Evolutionary conservation across 2,113 vertebrate genomes (phyloP).

Genomic region (Trematocara zebra): DNA sequence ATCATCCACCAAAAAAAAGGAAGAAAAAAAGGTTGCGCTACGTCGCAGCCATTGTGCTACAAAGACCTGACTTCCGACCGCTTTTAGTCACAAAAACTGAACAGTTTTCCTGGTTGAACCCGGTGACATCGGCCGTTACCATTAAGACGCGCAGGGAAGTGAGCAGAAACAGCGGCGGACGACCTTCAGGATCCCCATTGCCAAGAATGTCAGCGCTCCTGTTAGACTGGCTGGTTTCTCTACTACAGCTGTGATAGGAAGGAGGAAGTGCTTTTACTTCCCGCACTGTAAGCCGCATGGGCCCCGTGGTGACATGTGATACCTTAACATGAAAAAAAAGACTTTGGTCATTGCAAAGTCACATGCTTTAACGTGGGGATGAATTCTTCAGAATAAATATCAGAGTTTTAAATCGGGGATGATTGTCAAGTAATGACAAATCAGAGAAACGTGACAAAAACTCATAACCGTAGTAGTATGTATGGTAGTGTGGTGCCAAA

Average conservation of each 20-base stretch:
- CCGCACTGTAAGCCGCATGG: constrained; percentile 48
- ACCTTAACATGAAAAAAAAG: constrained; percentile 21
- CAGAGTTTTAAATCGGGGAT: background rate
- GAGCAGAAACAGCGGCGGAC: background rate
- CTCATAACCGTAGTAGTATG: background rate
- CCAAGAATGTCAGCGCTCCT: background rate
- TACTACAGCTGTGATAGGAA: constrained; percentile 40
- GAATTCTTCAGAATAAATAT: background rate
- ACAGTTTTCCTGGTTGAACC: accelerated
- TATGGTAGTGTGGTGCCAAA: background rate
- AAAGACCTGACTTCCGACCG: background rate
- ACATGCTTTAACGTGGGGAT: background rate
- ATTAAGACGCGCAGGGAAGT: background rate
- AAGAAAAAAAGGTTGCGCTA: constrained; percentile 22
- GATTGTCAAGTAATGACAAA: background rate
- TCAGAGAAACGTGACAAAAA: background rate
- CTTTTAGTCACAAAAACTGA: background rate
- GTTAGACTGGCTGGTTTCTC: background rate
- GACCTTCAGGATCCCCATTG: background rate
- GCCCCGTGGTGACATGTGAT: constrained; percentile 66
- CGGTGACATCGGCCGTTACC: background rate
- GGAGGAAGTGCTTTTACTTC: constrained; percentile 75
- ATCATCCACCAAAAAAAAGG: background rate
- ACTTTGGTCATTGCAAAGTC: background rate
- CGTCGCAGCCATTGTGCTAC: constrained; percentile 56